phyloP scores from a whole-genome alignment of 2,113 vertebrate species.

The Nothoprocta pentlandii region DNA sequence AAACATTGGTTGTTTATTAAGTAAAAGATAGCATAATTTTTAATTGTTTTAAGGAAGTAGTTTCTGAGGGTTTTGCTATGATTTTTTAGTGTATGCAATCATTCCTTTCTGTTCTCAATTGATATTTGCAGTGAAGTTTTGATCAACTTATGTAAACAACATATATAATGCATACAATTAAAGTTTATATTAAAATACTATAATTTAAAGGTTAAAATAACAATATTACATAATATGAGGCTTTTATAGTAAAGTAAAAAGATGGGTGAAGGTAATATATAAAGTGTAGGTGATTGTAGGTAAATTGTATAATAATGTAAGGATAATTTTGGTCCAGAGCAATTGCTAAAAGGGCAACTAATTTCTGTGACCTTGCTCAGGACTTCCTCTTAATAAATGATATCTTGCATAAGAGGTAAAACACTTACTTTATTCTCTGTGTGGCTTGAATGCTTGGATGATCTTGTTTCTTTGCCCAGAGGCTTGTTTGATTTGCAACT shows the following conservation, averaged over 20 bases:
- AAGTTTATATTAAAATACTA: not conserved
- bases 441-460: not conserved
- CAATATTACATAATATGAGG: not conserved
- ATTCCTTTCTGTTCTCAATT: not conserved
- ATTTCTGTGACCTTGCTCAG: not conserved
- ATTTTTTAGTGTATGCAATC: not conserved
- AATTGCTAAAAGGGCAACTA: not conserved
- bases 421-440: not conserved
- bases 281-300: not conserved
- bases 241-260: not conserved
- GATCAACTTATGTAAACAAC: not conserved
- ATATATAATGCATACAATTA: not conserved
- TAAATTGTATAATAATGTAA: not conserved
- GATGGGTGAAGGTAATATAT: not conserved
- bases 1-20: conserved; percentile 40
- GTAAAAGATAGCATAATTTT: not conserved
- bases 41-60: not conserved
- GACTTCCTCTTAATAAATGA: not conserved
- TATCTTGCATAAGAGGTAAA: not conserved
- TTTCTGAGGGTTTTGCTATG: not conserved
- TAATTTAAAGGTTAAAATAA: not conserved
- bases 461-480: not conserved
- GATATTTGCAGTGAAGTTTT: not conserved
- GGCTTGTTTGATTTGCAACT: not conserved
- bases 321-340: not conserved